Percentiles rank a stretch among this genome's conserved stretches.
Evolutionary conservation across 1,140 invertebrate species (phyloP).

Genomic region (Magallana gigas): DNA sequence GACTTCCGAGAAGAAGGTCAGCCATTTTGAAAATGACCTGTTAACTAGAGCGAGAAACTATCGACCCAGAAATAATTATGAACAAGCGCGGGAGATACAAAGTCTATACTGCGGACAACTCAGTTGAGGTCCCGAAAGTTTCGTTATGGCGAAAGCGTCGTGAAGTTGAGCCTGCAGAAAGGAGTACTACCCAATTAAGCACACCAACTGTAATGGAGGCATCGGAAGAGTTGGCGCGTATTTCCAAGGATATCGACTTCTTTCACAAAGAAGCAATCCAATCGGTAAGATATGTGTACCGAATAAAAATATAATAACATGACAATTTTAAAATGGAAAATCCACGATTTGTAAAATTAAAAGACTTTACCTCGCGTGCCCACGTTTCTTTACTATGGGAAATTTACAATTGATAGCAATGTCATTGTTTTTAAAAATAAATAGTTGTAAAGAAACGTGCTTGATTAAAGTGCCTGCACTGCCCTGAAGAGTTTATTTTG

Average conservation of each 20-base stretch:
- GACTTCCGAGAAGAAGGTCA: no score
- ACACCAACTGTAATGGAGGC: neutral
- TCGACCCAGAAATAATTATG: no score
- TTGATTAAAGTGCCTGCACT: neutral
- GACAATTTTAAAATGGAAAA: neutral
- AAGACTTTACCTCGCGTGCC: neutral
- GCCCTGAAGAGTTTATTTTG: neutral
- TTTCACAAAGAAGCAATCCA: neutral
- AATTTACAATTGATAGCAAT: neutral
- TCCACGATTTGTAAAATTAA: neutral
- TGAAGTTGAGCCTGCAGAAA: neutral
- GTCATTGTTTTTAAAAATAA: neutral
- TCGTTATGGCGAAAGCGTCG: neutral
- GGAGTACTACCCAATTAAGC: neutral
- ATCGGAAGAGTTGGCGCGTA: neutral
- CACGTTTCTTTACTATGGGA: neutral
- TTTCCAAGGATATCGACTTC: neutral
- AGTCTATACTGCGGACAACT: neutral
- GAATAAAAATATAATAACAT: neutral
- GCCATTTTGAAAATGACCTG: no score
- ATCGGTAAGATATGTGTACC: neutral
- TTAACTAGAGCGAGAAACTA: no score
- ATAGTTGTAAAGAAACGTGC: neutral
- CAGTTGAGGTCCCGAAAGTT: neutral
- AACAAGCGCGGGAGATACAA: neutral